Percentiles rank a stretch among this genome's conserved stretches.
Conservation (phyloP, 2,797 vertebrate genomes). For the Coluber constrictor region DNA sequence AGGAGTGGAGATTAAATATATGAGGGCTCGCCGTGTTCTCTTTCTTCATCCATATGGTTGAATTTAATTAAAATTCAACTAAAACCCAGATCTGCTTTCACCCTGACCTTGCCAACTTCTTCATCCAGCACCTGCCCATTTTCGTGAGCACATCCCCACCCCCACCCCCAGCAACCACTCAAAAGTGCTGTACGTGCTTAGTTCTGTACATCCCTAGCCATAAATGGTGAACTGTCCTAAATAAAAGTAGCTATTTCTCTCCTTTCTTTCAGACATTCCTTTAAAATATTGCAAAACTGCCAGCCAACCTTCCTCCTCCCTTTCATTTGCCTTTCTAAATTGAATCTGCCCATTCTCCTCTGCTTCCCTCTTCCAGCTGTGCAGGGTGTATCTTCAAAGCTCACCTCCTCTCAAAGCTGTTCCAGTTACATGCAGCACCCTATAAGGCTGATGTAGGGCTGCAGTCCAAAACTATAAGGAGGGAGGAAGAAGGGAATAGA, state of each 20-base stretch:
- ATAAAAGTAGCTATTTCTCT: background rate
- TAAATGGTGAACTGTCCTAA: background rate
- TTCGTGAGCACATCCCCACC: background rate
- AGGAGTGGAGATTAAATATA: background rate
- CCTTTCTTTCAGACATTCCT: background rate
- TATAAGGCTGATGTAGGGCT: background rate
- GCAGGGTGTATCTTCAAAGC: background rate
- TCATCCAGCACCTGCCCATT: background rate
- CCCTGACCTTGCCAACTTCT: background rate
- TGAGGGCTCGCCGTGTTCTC: background rate
- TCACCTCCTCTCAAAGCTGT: background rate
- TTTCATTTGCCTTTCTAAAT: background rate
- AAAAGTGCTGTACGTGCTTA: background rate
- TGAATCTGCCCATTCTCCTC: background rate
- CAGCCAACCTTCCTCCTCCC: background rate
- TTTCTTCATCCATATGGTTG: background rate
- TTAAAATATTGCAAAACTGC: background rate
- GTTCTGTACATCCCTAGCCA: background rate
- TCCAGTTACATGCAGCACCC: background rate
- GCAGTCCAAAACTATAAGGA: background rate
- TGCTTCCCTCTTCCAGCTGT: background rate
- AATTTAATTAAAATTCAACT: background rate
- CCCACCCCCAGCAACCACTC: background rate
- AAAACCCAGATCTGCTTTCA: background rate
- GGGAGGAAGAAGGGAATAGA: background rate